Percentiles rank a stretch among this genome's conserved stretches.
Evolutionary conservation across 2,888 invertebrate species (phyloP).

Genomic region (Hemaris fuciformis): DNA sequence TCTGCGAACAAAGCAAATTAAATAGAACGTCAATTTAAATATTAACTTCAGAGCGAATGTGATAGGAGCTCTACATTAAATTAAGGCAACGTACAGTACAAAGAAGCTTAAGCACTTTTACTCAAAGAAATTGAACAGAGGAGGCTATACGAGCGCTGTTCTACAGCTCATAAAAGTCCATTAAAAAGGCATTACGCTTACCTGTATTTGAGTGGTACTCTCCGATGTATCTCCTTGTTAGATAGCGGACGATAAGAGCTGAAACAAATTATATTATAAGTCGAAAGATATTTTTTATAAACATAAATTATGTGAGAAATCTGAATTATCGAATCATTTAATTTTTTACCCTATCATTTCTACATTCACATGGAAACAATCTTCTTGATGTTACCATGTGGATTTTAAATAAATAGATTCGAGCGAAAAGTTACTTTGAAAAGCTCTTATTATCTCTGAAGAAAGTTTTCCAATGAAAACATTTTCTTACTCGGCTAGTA

Average conservation of each 20-base stretch:
- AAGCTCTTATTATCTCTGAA: background rate
- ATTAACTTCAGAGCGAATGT: background rate
- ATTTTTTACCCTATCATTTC: background rate
- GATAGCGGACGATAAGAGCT: slow-evolving; percentile 89
- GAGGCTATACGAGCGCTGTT: background rate
- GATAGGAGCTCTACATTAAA: background rate
- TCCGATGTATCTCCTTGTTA: slow-evolving; percentile 89
- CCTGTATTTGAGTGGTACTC: slow-evolving; percentile 91
- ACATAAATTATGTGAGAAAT: background rate
- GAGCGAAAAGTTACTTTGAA: background rate
- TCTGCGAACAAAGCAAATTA: slow-evolving; percentile 76
- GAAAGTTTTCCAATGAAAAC: background rate
- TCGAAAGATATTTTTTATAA: background rate
- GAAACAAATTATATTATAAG: slow-evolving; percentile 46
- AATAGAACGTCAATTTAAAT: background rate
- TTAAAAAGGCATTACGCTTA: slow-evolving; percentile 49
- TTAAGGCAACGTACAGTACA: background rate
- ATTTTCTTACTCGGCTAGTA: background rate
- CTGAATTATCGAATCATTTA: background rate
- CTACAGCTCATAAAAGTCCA: background rate
- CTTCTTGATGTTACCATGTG: background rate
- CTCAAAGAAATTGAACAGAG: background rate
- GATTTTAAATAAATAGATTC: background rate
- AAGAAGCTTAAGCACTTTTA: background rate
- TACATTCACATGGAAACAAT: background rate